Base-by-base conservation (phyloP, 2,797 vertebrate genomes). In the Centropyge bicolor region DNA sequence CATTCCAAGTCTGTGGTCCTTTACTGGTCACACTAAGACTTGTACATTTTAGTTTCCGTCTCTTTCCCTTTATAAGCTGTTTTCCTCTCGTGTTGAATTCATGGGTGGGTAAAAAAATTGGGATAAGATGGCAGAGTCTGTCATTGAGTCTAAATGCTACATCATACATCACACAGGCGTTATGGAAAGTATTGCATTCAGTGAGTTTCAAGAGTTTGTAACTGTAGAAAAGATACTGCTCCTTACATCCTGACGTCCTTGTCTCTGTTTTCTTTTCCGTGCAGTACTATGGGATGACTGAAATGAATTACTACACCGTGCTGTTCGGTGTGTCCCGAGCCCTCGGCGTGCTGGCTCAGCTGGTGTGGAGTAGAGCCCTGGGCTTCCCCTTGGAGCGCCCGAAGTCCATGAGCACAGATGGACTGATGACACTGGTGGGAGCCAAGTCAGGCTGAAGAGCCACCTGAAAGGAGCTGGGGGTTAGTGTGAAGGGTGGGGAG, bases 261-360 rank as follows among this genome's bases (percentile, higher is more conserved):
- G 2, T 19, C n/a, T 64, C 46, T 61, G 54, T 72, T 8, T 71
- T 79, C 13, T 22, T 13, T 19, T 63, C 45, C 80, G 40, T 80
- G 4, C 95, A 99, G 98, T 98, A 98, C 89, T 99, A 99, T 0
- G 97, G 97, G 36, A 98, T 99, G 97, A 97, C 95, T 5, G 98
- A 99, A 93, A 99, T 99, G 98, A 99, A 99, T 78, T 99, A 98
- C 94, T 99, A 99, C 96, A 99, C 98, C 0, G 98, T 99, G 88
- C 95, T 99, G 52, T 99, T 99, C 0, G 98, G 98, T 0, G 98
- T 99, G 38, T 99, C 98, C 7, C 95, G 98, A 8, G 98, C 98
- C 0, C 94, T 98, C 36, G 98, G 97, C 0, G 97, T 99, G 4
- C 93, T 98, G 43, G 94, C 98, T 6, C 97, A 98, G 94, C 96